Conservation (phyloP, 2,113 vertebrate genomes). For the Neopipo cinnamomea region DNA sequence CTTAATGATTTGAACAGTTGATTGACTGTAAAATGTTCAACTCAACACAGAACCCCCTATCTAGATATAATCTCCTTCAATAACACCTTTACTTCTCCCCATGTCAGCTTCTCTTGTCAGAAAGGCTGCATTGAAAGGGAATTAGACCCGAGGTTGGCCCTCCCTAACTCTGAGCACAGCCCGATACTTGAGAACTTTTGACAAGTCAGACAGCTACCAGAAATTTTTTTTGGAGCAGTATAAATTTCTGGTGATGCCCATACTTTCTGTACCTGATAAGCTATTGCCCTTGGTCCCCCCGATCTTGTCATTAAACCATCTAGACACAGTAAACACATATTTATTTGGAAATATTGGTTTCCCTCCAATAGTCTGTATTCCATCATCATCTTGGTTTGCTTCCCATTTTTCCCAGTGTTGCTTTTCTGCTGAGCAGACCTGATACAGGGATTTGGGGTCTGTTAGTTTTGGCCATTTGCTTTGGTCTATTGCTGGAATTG, state of each 20-base stretch:
- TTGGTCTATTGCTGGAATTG: neutral
- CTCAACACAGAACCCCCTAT: neutral
- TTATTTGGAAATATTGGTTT: neutral
- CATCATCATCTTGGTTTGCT: neutral
- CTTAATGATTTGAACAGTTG: neutral
- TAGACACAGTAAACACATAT: neutral
- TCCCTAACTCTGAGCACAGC: neutral
- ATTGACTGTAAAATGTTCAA: neutral
- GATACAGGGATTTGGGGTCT: neutral
- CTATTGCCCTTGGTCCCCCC: neutral
- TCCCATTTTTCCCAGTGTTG: neutral
- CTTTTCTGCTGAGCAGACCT: neutral
- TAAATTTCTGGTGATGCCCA: neutral
- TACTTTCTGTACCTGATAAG: neutral
- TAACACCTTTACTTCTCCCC: neutral
- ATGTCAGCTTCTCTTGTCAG: neutral
- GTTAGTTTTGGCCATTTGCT: accelerated
- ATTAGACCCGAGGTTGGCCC: neutral
- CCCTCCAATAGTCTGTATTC: neutral
- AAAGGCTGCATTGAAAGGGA: neutral
- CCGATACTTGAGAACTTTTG: neutral
- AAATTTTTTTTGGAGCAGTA: neutral
- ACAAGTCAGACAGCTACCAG: neutral
- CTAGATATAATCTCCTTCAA: neutral
- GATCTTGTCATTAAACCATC: neutral